Percentiles rank a stretch among this genome's conserved stretches.
phyloP scores from a whole-genome alignment of 2,888 invertebrate genomes.

The Branchellion lobata region DNA sequence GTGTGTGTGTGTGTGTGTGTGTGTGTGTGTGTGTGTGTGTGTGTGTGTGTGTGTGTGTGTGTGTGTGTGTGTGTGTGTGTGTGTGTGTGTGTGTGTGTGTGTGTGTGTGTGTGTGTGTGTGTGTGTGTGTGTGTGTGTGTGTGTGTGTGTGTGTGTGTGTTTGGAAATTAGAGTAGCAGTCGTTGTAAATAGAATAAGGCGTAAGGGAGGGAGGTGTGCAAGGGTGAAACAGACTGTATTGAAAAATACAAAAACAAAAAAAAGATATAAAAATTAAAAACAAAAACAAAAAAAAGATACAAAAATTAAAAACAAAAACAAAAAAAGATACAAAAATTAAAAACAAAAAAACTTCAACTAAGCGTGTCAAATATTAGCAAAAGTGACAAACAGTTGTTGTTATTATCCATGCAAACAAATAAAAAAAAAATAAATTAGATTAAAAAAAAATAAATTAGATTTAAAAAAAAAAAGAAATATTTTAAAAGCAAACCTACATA shows the following conservation, averaged over 20 bases:
- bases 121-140: slow-evolving; percentile 6
- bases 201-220: neutral
- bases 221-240: too few relatives aligned
- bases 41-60: slow-evolving; percentile 39
- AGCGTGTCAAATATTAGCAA: neutral
- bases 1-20: slow-evolving; percentile 37
- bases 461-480: neutral
- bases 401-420: neutral
- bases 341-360: neutral
- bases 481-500: neutral
- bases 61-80: slow-evolving; percentile 37
- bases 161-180: neutral
- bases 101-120: slow-evolving; percentile 22
- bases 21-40: slow-evolving; percentile 39
- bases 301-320: neutral
- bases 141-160: slow-evolving; percentile 1
- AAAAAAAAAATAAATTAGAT: neutral
- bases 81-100: slow-evolving; percentile 23
- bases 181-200: neutral
- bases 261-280: too few relatives aligned
- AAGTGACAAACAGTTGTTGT: neutral
- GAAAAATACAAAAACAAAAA: too few relatives aligned
- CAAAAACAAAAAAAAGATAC: too few relatives aligned
- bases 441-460: too few relatives aligned
- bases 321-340: neutral